These are phyloP conservation scores for Petrocephalus schoutedeni DNA, from an alignment of 2,797 vertebrate genomes.

Conservation along the genomic window DNA sequence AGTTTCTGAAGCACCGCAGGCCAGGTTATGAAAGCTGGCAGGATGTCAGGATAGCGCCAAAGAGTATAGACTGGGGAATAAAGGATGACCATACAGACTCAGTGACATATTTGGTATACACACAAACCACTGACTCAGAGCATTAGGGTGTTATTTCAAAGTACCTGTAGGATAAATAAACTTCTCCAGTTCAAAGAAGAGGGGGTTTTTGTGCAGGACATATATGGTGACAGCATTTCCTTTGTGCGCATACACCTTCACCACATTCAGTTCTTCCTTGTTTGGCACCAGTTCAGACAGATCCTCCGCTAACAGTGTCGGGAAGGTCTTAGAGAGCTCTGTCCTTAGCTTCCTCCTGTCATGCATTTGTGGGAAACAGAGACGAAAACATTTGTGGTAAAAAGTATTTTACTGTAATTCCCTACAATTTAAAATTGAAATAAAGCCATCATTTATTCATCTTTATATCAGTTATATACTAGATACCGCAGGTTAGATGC, in stretches of 20 bases:
- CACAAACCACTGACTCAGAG: neutral
- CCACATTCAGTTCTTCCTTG: conserved; percentile 84
- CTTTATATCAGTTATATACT: neutral
- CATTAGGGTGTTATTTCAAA: neutral
- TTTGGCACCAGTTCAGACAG: conserved; percentile 76
- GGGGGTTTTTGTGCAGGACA: conserved; percentile 74
- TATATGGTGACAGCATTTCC: conserved; percentile 81
- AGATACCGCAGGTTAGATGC: neutral
- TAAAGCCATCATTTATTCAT: neutral
- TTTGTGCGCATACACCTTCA: conserved; percentile 82
- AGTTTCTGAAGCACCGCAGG: conserved; percentile 83
- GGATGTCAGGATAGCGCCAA: conserved; percentile 76
- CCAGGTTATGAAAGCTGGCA: conserved; percentile 85
- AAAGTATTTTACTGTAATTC: neutral
- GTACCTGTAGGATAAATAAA: conserved; percentile 86
- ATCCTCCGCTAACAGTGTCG: conserved; percentile 67
- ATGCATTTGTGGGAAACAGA: neutral
- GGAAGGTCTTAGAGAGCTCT: conserved; percentile 72
- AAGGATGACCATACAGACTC: conserved; percentile 13
- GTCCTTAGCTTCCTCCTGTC: conserved; percentile 82
- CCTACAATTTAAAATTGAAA: neutral
- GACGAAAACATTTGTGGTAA: neutral
- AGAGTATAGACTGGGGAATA: conserved; percentile 75
- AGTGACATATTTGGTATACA: neutral
- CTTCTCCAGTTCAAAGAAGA: conserved; percentile 87